Conservation (phyloP, 2,888 invertebrate genomes). For the Acronicta aceris region DNA sequence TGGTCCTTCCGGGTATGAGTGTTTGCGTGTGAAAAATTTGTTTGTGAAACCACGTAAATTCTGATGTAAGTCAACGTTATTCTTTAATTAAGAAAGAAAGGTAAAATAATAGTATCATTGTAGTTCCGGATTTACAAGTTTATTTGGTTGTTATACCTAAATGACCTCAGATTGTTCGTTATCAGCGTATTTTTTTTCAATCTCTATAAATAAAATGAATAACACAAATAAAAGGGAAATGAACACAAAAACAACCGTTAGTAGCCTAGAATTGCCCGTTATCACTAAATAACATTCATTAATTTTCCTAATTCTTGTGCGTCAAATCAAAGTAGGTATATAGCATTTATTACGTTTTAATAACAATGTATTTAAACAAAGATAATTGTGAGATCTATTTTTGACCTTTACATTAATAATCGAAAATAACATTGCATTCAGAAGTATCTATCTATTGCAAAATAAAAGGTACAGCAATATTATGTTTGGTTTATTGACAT, state of each 20-base stretch:
- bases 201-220: constrained; percentile 13
- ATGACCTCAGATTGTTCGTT: background rate
- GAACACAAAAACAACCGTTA: constrained; percentile 6
- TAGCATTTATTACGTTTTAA: constrained; percentile 12
- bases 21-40: too few species aligned
- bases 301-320: constrained; percentile 34
- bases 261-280: constrained; percentile 17
- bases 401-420: constrained; percentile 21
- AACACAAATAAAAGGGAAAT: background rate
- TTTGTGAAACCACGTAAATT: too few species aligned
- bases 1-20: too few species aligned
- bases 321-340: constrained; percentile 24
- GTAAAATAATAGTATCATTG: too few species aligned
- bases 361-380: constrained; percentile 16
- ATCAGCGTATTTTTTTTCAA: background rate
- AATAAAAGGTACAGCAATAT: background rate
- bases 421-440: constrained; percentile 29
- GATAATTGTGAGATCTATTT: constrained; percentile 14
- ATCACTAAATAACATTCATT: constrained; percentile 26
- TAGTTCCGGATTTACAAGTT: background rate
- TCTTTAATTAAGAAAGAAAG: too few species aligned
- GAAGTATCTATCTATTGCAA: background rate
- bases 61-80: too few species aligned
- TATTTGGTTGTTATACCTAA: background rate
- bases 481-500: too few species aligned